Conservation (phyloP, 92 coral and sea anemone species). For the Ricordea florida region DNA sequence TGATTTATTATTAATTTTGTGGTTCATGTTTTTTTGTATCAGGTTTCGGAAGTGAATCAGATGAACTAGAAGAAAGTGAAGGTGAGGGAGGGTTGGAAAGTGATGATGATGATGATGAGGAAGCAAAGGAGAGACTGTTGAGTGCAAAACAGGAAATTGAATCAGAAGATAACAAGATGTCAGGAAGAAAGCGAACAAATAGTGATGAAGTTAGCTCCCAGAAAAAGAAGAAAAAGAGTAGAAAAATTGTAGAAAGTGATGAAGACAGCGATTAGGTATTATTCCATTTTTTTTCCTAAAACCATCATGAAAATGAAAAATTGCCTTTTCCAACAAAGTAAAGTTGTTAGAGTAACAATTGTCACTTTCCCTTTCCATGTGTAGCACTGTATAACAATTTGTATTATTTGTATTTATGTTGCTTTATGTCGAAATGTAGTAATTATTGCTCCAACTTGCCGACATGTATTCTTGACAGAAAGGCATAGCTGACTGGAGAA, state of each 20-base stretch:
- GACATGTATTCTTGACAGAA: too few relatives aligned
- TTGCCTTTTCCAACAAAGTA: too few relatives aligned
- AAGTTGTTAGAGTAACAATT: too few relatives aligned
- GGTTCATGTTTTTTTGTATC: neutral
- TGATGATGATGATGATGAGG: conserved; percentile 88
- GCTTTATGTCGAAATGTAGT: too few relatives aligned
- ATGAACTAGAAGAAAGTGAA: conserved; percentile 75
- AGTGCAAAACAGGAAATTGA: conserved; percentile 83
- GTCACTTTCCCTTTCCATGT: too few relatives aligned
- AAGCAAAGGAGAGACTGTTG: conserved; percentile 69
- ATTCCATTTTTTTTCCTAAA: too few relatives aligned
- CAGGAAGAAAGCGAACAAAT: conserved; percentile 63
- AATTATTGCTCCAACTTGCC: too few relatives aligned
- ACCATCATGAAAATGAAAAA: too few relatives aligned
- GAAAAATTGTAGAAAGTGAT: conserved; percentile 91
- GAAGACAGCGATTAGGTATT: conserved; percentile 86
- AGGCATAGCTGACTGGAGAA: too few relatives aligned
- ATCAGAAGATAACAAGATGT: conserved; percentile 56
- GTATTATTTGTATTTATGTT: too few relatives aligned
- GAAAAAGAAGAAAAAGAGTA: conserved; percentile 88
- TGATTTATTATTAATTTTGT: neutral
- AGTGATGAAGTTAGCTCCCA: conserved; percentile 71
- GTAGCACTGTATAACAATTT: too few relatives aligned
- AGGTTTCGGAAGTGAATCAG: conserved; percentile 77
- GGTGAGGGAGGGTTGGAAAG: conserved; percentile 89